Base-by-base conservation (phyloP, 2,888 invertebrate genomes). In the Drosophila suboccidentalis region DNA sequence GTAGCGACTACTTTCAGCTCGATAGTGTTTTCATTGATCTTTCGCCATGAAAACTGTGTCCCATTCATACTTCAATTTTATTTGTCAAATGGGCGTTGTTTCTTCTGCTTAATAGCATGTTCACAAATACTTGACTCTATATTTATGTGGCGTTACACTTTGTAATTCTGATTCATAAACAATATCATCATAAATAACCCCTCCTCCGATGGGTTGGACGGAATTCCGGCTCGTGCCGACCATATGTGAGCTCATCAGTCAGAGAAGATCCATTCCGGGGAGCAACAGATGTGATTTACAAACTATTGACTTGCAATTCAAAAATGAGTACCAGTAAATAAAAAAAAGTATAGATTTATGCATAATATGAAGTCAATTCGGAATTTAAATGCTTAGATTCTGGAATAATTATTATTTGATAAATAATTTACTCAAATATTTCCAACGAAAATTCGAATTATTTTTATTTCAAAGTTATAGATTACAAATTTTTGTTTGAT, bases 111-210 rank as follows among this genome's bases (percentile, higher is more conserved):
- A 44, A 36, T 26, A 3, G 15, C 44, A 36, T 11, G 36, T 26
- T 44, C 55, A 41, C 62, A 50, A 75, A 57, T 67, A 49, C 64
- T 54, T 58, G 64, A 49, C 51, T 43, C 64, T 6, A 57, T 78
- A 87, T 89, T 84, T 89, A 84, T 84, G 90, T 82, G 90, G 71
- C 90, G 63, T 66, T 72, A 61, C 79, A 73, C 66, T 60, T 49
- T 82, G 72, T 68, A 64, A 82, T 78, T 79, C 47, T 67, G 61
- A 71, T 71, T 85, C 76, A 73, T 88, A 79, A 78, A 61, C 46
- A 49, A 69, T 58, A 60, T 29, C 46, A 64, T 63, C 81, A 78
- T 78, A 73, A 78, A 81, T 71, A 59, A 39, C 49, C 11, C 17
- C n/a, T 2, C 6, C 11, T 8, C 10, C 17, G 19, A 15, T 13